These are phyloP conservation scores for Oncopeltus fasciatus DNA, from an alignment of 1,140 invertebrate genomes.

Conservation along the genomic window DNA sequence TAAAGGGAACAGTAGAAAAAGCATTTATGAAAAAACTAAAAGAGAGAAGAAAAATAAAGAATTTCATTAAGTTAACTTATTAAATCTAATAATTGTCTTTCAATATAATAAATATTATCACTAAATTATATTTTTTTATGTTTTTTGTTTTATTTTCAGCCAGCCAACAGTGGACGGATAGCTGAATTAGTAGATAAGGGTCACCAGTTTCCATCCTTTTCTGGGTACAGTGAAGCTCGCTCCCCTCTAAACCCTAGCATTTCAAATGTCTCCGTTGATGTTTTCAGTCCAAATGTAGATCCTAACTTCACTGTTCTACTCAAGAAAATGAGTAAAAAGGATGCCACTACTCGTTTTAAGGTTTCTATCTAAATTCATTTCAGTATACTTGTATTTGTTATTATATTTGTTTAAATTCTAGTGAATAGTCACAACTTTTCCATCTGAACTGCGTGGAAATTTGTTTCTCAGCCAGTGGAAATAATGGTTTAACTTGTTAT, in stretches of 20 bases:
- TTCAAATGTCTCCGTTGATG: constrained; percentile 27
- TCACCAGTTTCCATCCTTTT: constrained; percentile 56
- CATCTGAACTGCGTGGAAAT: too few relatives aligned
- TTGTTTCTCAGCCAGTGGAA: too few relatives aligned
- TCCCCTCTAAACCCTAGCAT: constrained; percentile 25
- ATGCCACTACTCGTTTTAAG: constrained; percentile 71
- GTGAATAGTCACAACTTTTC: too few relatives aligned
- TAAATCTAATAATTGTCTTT: too few relatives aligned
- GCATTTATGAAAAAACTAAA: too few relatives aligned
- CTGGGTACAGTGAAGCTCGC: constrained; percentile 41
- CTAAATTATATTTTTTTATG: constrained; percentile 7
- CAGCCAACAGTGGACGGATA: constrained; percentile 64
- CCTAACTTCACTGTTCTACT: constrained; percentile 46
- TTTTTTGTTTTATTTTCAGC: too few relatives aligned
- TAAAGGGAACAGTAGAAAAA: too few relatives aligned
- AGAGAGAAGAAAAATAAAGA: too few relatives aligned
- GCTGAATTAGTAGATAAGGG: constrained; percentile 49
- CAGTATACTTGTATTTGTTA: not conserved
- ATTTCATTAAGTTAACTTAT: too few relatives aligned
- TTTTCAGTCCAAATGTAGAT: constrained; percentile 41
- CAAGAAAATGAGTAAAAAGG: constrained; percentile 71
- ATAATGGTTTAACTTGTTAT: too few relatives aligned
- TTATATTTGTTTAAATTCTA: too few relatives aligned
- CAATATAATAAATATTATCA: constrained; percentile 5
- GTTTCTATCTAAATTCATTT: too few relatives aligned